Conservation (phyloP, 2,797 vertebrate species). For the Todus mexicanus region DNA sequence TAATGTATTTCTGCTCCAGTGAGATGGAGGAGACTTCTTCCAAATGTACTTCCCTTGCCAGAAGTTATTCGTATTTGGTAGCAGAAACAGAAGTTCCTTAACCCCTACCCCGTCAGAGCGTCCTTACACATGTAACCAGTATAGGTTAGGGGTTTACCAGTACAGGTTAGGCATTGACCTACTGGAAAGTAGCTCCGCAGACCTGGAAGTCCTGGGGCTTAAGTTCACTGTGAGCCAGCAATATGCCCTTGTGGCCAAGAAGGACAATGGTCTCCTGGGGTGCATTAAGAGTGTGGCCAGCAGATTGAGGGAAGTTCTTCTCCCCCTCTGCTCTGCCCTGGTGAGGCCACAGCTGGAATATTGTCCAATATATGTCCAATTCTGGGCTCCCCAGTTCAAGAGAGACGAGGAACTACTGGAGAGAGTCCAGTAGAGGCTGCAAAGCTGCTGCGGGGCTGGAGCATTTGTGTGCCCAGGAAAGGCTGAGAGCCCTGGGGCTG, state of each 20-base stretch:
- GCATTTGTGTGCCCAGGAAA: not conserved
- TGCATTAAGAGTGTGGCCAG: not conserved
- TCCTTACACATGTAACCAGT: not conserved
- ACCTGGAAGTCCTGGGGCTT: not conserved
- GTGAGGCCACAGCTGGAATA: not conserved
- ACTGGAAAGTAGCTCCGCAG: not conserved
- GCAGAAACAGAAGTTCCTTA: not conserved
- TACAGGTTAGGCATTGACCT: not conserved
- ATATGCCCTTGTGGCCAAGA: not conserved
- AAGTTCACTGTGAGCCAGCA: not conserved
- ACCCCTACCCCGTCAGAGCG: not conserved
- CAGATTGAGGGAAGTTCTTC: not conserved
- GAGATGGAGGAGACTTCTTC: not conserved
- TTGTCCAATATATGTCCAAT: not conserved
- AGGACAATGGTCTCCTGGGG: not conserved
- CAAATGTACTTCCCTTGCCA: not conserved
- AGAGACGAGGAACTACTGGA: not conserved
- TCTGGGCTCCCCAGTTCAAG: not conserved
- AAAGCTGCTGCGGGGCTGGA: not conserved
- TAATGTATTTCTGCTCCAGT: not conserved
- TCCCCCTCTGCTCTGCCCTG: not conserved
- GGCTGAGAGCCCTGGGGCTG: not conserved
- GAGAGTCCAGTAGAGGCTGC: not conserved
- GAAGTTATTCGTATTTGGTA: not conserved
- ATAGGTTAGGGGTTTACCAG: no score